Base-by-base conservation (phyloP, 2,888 invertebrate genomes). In the Plutella xylostella region DNA sequence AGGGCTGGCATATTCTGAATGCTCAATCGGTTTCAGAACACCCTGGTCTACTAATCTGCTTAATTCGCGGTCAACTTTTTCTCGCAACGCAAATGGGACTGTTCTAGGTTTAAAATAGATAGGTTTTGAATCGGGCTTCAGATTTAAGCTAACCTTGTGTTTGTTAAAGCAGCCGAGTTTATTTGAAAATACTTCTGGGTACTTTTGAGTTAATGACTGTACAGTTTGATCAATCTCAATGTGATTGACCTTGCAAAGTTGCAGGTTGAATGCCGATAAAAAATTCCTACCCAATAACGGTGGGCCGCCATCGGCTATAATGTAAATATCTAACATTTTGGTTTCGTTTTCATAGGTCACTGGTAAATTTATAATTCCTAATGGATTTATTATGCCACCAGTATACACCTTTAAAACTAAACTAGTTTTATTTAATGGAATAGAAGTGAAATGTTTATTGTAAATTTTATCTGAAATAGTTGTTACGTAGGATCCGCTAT, bases 151-250 rank as follows among this genome's bases (percentile, higher is more conserved):
- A 14, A 39, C 22, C 22, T 11, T 22, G 4, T 39, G 9, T 42
- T 38, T 40, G 14, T 21, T 46, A 45, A 34, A 34, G 34, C 18
- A 40, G 42, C 49, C 47, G 18, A 44, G 45, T 51, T 51, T 49
- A 48, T 38, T 15, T 21, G 12, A n/a, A 39, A 39, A 39, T 14
- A 39, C 21, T 3, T 21, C 11, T 22, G 21, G n/a, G 14, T 22
- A 39, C 9, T 22, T 39, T 22, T 4, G 5, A 22, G 3, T 14
- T 7, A 39, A 14, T 22, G 21, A 22, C 15, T 39, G 3, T 22
- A 39, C 15, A 14, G 14, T 4, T 7, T 22, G 7, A 12, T 22
- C 9, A 4, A n/a, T 22, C 4, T n/a, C 17, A 22, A 22, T 11
- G 15, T 38, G 7, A 38, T 38, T 38, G 20, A 38, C 20, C n/a